Evolutionary conservation across 2,888 invertebrate genomes (phyloP).

Genomic region (Drosophila mettleri): DNA sequence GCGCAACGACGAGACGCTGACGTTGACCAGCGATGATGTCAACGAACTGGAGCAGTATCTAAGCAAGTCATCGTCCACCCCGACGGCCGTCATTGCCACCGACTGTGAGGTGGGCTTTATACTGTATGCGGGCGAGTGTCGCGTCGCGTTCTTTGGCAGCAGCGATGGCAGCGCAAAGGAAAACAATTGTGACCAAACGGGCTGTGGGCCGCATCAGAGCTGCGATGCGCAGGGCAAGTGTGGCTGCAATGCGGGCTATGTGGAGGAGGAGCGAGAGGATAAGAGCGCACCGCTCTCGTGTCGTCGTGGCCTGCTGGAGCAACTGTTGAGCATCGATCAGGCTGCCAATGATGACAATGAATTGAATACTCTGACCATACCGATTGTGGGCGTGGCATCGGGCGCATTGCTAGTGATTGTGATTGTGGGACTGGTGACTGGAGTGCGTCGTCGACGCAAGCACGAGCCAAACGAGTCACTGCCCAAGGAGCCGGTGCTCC

Average conservation of each 20-base stretch:
- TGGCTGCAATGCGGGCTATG: slow-evolving; percentile 57
- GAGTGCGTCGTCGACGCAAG: slow-evolving; percentile 23
- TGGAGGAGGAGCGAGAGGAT: slow-evolving; percentile 15
- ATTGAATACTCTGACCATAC: slow-evolving; percentile 60
- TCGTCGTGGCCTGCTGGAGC: slow-evolving; percentile 46
- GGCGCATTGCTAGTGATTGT: slow-evolving; percentile 51
- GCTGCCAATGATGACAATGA: slow-evolving; percentile 62
- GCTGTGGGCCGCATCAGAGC: slow-evolving; percentile 59
- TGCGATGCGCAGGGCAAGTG: slow-evolving; percentile 55
- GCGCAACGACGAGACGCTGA: background rate
- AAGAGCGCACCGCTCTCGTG: slow-evolving; percentile 33
- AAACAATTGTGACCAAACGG: slow-evolving; percentile 38
- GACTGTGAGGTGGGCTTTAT: slow-evolving; percentile 64
- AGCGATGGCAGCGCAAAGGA: slow-evolving; percentile 36
- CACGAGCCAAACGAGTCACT: background rate
- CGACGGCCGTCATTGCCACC: background rate
- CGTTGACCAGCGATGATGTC: slow-evolving; percentile 11
- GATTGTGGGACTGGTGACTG: slow-evolving; percentile 45
- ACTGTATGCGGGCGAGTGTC: slow-evolving; percentile 68
- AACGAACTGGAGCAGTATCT: slow-evolving; percentile 15
- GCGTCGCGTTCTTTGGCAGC: slow-evolving; percentile 69
- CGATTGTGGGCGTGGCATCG: slow-evolving; percentile 61
- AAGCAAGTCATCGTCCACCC: background rate
- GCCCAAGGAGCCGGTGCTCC: slow-evolving; percentile 42
- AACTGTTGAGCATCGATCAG: slow-evolving; percentile 57